Evolutionary conservation across 2,888 invertebrate genomes (phyloP), one percentile per base, ranked within the genome.

Genomic region (Watsonalla cultraria): DNA sequence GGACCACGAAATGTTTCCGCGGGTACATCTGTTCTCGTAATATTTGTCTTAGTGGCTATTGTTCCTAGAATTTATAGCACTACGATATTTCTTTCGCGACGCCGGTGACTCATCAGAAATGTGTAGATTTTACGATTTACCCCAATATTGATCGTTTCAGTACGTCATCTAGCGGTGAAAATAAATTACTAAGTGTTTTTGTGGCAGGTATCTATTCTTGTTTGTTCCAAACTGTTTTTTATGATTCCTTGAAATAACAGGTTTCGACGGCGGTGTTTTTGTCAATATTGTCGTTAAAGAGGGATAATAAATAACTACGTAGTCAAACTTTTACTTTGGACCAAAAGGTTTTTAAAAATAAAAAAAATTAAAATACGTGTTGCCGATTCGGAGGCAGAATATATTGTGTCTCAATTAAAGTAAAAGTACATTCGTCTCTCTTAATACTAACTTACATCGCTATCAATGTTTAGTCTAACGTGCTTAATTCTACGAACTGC

Each of bases 111-210:
- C 64, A 62, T 65, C 60, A 64, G 64, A 64, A 47, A 47, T 35
- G 65, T 61, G 60, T 60, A 62, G 62, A 57, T 56, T 68, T 68
- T 64, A 68, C 62, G 65, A 61, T 45, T 49, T 37, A 37, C 51
- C 34, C 57, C 62, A 58, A 64, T 66, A 68, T 65, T 59, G 63
- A 64, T 59, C 57, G 57, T 59, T 61, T 65, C 60, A 64, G 62
- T 60, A 66, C 68, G 68, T 64, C 68, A 68, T 60, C 52, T 58
- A 55, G 64, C 60, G 68, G 66, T 65, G 61, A 61, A 67, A 42
- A 68, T 65, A 66, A 68, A 66, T 67, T 61, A 66, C 65, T 66
- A 66, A 67, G 68, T 68, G 66, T 67, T 66, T 62, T 55, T 15
- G 37, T 11, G 49, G 37, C 33, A 47, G 24, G 24, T 14, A 37